Percentiles rank a stretch among this genome's conserved stretches.
Conservation (phyloP, 1,140 invertebrate species). For the Drosophila jambulina region DNA sequence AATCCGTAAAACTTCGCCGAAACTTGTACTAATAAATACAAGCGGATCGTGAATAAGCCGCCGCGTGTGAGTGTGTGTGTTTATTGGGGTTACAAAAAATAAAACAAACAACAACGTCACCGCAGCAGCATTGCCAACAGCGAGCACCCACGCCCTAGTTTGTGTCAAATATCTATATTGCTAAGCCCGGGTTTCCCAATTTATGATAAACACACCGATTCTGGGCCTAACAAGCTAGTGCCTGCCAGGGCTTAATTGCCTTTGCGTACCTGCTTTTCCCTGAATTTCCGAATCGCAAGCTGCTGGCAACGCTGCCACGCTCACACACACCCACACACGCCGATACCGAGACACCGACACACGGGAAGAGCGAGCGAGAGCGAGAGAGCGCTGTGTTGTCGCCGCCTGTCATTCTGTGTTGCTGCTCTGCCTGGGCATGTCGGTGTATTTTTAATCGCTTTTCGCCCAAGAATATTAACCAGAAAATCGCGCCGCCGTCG, state of each 20-base stretch:
- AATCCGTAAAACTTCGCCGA: slow-evolving; percentile 25
- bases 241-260: slow-evolving; percentile 15
- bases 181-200: too few species aligned
- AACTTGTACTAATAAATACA: slow-evolving; percentile 38
- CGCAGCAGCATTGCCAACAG: slow-evolving; percentile 70
- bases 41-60: slow-evolving; percentile 15
- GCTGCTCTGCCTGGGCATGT: slow-evolving; percentile 67
- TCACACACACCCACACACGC: slow-evolving; percentile 30
- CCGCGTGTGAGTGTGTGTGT: slow-evolving; percentile 36
- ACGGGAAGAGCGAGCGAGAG: slow-evolving; percentile 28
- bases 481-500: slow-evolving; percentile 50
- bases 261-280: slow-evolving; percentile 40
- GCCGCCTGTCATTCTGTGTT: slow-evolving; percentile 70
- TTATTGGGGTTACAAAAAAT: slow-evolving; percentile 57
- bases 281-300: slow-evolving; percentile 32
- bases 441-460: slow-evolving; percentile 79
- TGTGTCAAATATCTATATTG: slow-evolving; percentile 8
- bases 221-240: neutral
- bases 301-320: slow-evolving; percentile 44
- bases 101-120: slow-evolving; percentile 76
- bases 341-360: slow-evolving; percentile 11
- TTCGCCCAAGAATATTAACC: slow-evolving; percentile 43
- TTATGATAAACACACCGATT: neutral
- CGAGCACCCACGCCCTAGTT: slow-evolving; percentile 57
- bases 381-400: slow-evolving; percentile 46